Evolutionary conservation across 1,140 invertebrate species (phyloP).

Genomic region (Bilobella aurantiaca): DNA sequence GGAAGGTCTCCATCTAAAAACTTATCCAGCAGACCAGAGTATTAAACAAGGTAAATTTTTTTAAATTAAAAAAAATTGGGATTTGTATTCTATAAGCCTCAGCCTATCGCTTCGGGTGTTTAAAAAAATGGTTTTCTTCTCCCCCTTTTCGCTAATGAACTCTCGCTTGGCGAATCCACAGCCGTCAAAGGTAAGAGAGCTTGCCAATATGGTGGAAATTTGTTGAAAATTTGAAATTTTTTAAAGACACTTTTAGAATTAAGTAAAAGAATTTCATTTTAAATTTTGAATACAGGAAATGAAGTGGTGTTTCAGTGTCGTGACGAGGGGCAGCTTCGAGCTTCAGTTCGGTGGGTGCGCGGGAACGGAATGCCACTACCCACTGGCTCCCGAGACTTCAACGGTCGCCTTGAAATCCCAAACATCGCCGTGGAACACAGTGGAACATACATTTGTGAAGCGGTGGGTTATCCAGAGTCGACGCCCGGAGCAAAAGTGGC

Average conservation of each 20-base stretch:
- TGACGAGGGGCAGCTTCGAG: constrained; percentile 67
- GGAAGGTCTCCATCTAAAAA: constrained; percentile 51
- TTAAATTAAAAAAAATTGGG: constrained; percentile 6
- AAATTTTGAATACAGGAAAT: constrained; percentile 49
- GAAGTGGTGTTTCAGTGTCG: constrained; percentile 86
- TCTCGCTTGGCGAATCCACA: background rate
- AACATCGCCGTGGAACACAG: constrained; percentile 65
- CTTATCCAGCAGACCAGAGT: constrained; percentile 61
- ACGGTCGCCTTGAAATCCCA: constrained; percentile 72
- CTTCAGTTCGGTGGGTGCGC: constrained; percentile 63
- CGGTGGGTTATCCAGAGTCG: constrained; percentile 52
- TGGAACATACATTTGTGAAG: constrained; percentile 73
- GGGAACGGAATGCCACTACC: constrained; percentile 60
- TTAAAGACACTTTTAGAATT: background rate
- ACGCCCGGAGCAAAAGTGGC: constrained; percentile 46
- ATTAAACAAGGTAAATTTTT: constrained; percentile 77
- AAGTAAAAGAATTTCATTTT: background rate
- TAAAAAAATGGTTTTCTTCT: background rate
- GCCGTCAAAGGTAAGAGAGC: constrained; percentile 15
- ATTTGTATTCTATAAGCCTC: too few species aligned
- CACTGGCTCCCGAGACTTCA: constrained; percentile 53
- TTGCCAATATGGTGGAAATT: too few species aligned
- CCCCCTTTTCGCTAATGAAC: constrained; percentile 3
- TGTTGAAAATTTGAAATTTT: background rate
- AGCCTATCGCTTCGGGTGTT: too few species aligned